Base-by-base conservation (phyloP, 2,888 invertebrate species). In the Apoderus coryli region DNA sequence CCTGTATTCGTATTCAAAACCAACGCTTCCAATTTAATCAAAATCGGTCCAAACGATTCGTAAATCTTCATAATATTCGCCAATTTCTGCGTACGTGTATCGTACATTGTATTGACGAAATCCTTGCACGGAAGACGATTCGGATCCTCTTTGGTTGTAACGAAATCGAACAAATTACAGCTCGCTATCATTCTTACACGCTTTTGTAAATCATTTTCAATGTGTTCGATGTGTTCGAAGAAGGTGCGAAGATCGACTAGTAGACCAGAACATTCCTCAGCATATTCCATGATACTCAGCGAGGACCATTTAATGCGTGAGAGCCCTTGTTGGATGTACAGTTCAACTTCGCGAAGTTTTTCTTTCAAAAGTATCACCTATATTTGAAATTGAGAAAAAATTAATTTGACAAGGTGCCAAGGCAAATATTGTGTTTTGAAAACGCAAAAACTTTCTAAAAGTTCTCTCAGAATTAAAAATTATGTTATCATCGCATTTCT, bases 281-380 rank as follows among this genome's bases (percentile, higher is more conserved):
- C 66, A 52, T 79, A 92, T 36, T 82, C 80, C 10, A 62, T 61
- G 24, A 90, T 82, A 14, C 80, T 78, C 9, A 89, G 63, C 0
- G 86, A 82, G 37, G 76, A 77, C 90, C 92, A 92, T 25, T 79
- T 81, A 32, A 86, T 72, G 14, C 88, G 67, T 3, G 75, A 76
- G 1, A 84, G 60, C 0, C 90, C 90, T 3, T 85, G 84, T 45
- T 82, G 69, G 27, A 86, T 74, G 29, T 72, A 65, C 19, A 75
- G 64, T 52, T 86, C 85, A 37, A 78, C 72, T 36, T 77, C 70
- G 42, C 70, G 60, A 1, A 85, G 61, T 41, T 72, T 72, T 9
- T 65, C 66, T 42, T 75, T 73, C 51, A 84, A 58, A 31, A 85
- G 67, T 36, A 72, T 63, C 1, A 76, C 66, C 67, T 70, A 43